Conservation (phyloP, 2,113 vertebrate genomes). For the Oenanthe melanoleuca region DNA sequence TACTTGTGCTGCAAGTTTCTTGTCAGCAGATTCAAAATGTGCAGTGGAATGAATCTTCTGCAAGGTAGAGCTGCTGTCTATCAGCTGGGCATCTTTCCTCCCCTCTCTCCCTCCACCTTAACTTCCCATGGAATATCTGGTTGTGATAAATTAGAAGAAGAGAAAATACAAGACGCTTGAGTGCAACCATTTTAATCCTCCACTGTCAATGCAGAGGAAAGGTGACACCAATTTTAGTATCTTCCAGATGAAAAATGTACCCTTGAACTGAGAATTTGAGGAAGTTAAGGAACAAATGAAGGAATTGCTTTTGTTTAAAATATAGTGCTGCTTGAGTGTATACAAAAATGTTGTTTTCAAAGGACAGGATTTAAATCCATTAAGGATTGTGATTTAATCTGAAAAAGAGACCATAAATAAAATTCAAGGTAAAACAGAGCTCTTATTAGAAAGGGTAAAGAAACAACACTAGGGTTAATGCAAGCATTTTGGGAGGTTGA, state of each 20-base stretch:
- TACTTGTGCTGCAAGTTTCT: slow-evolving; percentile 80
- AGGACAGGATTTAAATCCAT: not conserved
- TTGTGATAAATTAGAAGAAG: slow-evolving; percentile 75
- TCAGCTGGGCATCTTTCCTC: slow-evolving; percentile 71
- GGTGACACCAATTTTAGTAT: slow-evolving; percentile 55
- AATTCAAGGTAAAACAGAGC: not conserved
- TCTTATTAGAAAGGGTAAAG: not conserved
- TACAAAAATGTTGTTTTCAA: not conserved
- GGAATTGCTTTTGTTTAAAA: slow-evolving; percentile 18
- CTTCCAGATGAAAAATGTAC: slow-evolving; percentile 63
- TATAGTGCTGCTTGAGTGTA: not conserved
- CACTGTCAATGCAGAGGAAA: slow-evolving; percentile 68
- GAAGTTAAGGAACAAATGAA: slow-evolving; percentile 63
- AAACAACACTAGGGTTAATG: not conserved
- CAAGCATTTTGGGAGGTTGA: not conserved
- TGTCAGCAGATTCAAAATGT: slow-evolving; percentile 84
- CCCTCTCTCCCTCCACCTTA: slow-evolving; percentile 46
- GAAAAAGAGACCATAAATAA: not conserved
- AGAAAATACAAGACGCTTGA: slow-evolving; percentile 65
- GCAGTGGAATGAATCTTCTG: slow-evolving; percentile 79
- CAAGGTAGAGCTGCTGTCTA: slow-evolving; percentile 75
- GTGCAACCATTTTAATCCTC: slow-evolving; percentile 74
- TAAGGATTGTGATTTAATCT: not conserved
- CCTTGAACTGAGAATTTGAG: slow-evolving; percentile 9
- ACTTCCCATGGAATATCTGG: slow-evolving; percentile 72